These are phyloP conservation scores for Oryzias celebensis DNA, from an alignment of 2,113 vertebrate genomes.

Conservation along the genomic window DNA sequence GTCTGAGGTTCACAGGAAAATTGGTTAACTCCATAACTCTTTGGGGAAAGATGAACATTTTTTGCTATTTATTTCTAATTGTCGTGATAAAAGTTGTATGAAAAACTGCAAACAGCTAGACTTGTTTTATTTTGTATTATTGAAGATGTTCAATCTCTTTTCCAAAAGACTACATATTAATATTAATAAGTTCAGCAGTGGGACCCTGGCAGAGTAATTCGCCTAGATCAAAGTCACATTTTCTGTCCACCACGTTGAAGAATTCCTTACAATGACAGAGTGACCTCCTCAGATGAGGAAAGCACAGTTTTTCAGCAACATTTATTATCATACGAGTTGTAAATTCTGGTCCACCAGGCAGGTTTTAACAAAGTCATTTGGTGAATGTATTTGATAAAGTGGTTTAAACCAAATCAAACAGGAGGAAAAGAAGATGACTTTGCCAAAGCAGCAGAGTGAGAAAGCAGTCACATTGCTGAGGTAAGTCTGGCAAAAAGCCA, in stretches of 20 bases:
- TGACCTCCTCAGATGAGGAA: conserved; percentile 10
- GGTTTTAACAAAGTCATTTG: background rate
- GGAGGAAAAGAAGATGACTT: conserved; percentile 7
- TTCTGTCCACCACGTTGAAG: background rate
- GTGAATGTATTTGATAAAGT: background rate
- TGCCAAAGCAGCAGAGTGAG: conserved; percentile 9
- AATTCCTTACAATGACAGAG: background rate
- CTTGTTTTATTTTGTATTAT: too few species aligned
- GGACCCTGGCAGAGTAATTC: background rate
- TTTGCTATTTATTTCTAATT: too few species aligned
- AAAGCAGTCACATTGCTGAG: conserved; percentile 15
- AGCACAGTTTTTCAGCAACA: background rate
- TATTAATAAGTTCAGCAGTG: too few species aligned
- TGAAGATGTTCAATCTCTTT: too few species aligned
- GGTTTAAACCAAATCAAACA: background rate
- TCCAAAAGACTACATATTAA: too few species aligned
- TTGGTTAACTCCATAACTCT: too few species aligned
- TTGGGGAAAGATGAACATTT: too few species aligned
- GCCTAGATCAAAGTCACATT: background rate
- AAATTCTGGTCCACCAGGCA: background rate
- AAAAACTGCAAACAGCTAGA: too few species aligned
- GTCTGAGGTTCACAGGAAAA: too few species aligned
- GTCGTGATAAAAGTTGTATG: too few species aligned
- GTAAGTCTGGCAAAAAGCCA: conserved; percentile 9
- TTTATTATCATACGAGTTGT: background rate